These are phyloP conservation scores for Spheniscus mendiculus DNA, from an alignment of 2,113 vertebrate genomes.

Conservation along the genomic window DNA sequence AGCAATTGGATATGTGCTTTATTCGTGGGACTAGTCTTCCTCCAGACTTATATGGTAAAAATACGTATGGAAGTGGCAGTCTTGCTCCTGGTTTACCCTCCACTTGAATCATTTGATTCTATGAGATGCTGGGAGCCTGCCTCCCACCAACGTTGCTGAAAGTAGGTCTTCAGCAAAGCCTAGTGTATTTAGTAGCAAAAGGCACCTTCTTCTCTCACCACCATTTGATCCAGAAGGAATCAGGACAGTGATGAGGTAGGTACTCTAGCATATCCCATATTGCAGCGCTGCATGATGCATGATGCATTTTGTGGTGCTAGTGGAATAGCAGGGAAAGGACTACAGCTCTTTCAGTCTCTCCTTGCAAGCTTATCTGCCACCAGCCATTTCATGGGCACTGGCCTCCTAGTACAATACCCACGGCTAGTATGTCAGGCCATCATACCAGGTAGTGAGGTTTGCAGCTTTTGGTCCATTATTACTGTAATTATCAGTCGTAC, in stretches of 20 bases:
- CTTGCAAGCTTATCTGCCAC: not conserved
- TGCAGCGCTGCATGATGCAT: accelerated
- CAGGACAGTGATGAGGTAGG: not conserved
- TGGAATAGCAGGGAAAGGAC: not conserved
- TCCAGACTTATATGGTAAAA: not conserved
- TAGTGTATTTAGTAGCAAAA: not conserved
- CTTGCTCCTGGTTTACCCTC: not conserved
- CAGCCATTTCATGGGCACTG: not conserved
- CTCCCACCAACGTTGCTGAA: not conserved
- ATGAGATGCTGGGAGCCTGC: not conserved
- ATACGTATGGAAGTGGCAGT: not conserved
- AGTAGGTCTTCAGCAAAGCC: not conserved
- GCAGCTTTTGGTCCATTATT: not conserved
- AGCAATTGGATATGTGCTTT: not conserved
- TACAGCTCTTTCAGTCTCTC: not conserved
- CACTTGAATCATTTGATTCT: not conserved
- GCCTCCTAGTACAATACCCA: not conserved
- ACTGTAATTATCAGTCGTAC: too few species aligned
- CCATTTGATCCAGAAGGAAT: not conserved
- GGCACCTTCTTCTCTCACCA: not conserved
- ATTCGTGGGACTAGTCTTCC: not conserved
- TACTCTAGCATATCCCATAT: accelerated
- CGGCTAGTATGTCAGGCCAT: not conserved
- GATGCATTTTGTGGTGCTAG: not conserved
- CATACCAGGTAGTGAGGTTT: not conserved